Evolutionary conservation across 2,113 vertebrate species (phyloP).

Genomic region (Cyprinodon brontotheroides): DNA sequence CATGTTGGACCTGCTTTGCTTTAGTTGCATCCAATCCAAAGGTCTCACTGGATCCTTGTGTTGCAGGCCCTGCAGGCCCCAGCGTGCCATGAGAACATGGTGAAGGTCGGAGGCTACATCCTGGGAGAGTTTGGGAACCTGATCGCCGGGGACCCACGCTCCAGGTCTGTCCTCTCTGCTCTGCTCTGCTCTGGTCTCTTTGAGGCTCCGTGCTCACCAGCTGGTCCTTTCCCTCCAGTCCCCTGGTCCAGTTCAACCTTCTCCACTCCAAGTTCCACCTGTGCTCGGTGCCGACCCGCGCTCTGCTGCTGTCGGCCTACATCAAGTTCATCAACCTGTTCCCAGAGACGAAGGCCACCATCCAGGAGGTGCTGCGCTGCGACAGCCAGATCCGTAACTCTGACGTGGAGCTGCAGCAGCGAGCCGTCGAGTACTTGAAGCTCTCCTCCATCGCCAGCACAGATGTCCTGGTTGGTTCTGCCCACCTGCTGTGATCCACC

Average conservation of each 20-base stretch:
- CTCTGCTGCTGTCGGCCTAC: constrained; percentile 90
- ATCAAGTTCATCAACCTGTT: constrained; percentile 97
- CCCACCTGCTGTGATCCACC: not conserved
- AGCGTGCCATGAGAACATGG: constrained; percentile 95
- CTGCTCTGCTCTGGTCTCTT: too few species aligned
- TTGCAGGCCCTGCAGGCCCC: constrained; percentile 89
- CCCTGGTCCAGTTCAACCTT: constrained; percentile 91
- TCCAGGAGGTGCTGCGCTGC: constrained; percentile 91
- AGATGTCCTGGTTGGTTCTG: constrained; percentile 86
- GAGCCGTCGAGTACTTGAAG: constrained; percentile 92
- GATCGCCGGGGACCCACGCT: constrained; percentile 92
- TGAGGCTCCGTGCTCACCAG: not conserved
- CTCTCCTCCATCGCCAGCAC: constrained; percentile 93
- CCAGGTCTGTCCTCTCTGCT: constrained; percentile 79
- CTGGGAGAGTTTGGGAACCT: constrained; percentile 93
- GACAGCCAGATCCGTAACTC: constrained; percentile 94
- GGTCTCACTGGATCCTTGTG: not conserved
- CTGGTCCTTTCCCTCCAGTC: constrained; percentile 67
- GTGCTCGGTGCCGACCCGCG: constrained; percentile 89
- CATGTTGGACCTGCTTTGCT: too few species aligned
- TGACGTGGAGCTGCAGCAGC: constrained; percentile 92
- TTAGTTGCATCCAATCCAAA: too few species aligned
- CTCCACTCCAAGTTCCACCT: constrained; percentile 94
- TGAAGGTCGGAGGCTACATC: constrained; percentile 94
- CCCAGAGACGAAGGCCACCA: constrained; percentile 93